A percentile compares a stretch with the other conserved stretches of the same genome.
These are phyloP conservation scores for Stichopus chloronotus DNA, from an alignment of 35 echinoderm and acorn worm species.

Conservation along the genomic window DNA sequence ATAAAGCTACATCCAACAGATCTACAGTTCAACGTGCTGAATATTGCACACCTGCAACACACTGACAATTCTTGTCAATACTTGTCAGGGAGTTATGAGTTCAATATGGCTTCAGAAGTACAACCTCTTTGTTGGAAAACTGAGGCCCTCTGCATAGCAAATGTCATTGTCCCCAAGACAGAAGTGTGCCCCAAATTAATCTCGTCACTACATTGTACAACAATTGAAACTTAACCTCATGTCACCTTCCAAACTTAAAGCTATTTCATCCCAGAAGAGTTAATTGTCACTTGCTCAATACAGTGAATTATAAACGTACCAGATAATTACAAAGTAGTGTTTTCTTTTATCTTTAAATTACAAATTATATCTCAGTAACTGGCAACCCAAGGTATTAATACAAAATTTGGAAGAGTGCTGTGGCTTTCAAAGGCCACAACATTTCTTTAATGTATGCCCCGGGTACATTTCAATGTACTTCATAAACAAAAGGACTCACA, in stretches of 20 bases:
- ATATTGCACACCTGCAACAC: too few relatives aligned
- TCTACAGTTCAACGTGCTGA: too few relatives aligned
- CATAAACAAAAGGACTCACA: neutral
- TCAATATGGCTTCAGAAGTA: too few relatives aligned
- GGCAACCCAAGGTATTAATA: neutral
- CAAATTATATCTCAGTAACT: constrained; percentile 2
- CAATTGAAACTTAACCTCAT: neutral
- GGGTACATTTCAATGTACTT: neutral
- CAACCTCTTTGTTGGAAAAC: constrained; percentile 24
- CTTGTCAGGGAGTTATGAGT: neutral
- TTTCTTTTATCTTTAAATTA: too few relatives aligned
- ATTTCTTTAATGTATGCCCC: neutral
- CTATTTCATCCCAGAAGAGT: neutral
- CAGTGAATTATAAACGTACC: neutral
- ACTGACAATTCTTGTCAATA: neutral
- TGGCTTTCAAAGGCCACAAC: too few relatives aligned
- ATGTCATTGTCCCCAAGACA: constrained; percentile 3
- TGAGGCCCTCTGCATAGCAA: neutral
- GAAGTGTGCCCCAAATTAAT: neutral
- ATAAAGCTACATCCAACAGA: too few relatives aligned
- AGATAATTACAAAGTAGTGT: too few relatives aligned
- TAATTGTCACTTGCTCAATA: neutral
- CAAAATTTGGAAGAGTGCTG: constrained; percentile 2
- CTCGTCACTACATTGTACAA: neutral
- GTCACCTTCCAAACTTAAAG: neutral